Percentiles rank a stretch among this genome's conserved stretches.
Conservation (phyloP, 23 tunicate genomes). For the Phallusia fumigata region DNA sequence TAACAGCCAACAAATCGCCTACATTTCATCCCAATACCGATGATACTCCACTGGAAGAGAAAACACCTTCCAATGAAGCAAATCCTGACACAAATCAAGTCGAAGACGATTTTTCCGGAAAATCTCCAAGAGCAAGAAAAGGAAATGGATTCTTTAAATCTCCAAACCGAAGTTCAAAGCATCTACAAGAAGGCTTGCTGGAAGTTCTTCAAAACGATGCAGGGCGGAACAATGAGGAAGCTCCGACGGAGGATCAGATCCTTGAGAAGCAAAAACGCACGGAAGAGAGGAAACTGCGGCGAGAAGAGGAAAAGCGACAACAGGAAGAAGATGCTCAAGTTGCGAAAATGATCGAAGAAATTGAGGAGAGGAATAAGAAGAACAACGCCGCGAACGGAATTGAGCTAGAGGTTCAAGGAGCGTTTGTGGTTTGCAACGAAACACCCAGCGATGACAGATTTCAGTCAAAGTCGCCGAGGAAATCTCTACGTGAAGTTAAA, state of each 20-base stretch:
- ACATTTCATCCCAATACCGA: neutral
- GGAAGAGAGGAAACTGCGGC: neutral
- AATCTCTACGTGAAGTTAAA: neutral
- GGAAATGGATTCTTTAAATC: neutral
- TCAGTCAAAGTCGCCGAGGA: neutral
- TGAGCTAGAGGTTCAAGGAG: conserved; percentile 23
- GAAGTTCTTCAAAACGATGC: neutral
- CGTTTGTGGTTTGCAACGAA: conserved; percentile 24
- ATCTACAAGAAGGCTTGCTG: neutral
- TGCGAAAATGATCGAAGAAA: neutral
- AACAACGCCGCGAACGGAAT: neutral
- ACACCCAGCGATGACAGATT: neutral
- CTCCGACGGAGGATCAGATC: neutral
- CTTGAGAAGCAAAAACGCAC: neutral
- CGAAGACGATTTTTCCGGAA: neutral
- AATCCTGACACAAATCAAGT: neutral
- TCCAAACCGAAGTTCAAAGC: neutral
- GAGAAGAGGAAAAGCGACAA: conserved; percentile 20
- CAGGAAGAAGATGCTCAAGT: neutral
- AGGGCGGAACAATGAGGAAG: neutral
- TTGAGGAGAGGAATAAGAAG: neutral
- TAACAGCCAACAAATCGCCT: neutral
- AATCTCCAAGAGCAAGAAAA: neutral
- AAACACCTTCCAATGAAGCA: neutral
- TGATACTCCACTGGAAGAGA: neutral